Conservation (phyloP, 2,797 vertebrate species). For the Characodon lateralis region DNA sequence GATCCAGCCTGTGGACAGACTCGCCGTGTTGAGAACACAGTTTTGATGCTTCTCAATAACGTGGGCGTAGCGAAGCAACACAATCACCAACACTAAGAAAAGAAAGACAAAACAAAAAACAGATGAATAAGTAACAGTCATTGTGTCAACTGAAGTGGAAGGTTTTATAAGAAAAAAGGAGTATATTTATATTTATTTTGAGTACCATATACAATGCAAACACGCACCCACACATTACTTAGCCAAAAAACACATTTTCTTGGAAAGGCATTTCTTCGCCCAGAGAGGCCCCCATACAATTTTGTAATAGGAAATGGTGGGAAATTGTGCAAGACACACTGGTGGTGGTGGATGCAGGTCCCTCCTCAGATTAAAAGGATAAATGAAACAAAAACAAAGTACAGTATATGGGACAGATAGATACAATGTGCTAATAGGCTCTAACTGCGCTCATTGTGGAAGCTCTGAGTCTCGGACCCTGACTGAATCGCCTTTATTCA, state of each 20-base stretch:
- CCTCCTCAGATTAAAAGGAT: slow-evolving; percentile 36
- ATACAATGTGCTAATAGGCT: slow-evolving; percentile 61
- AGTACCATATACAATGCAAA: slow-evolving; percentile 25
- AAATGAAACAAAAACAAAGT: slow-evolving; percentile 40
- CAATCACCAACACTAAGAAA: slow-evolving; percentile 85
- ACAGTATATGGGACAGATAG: slow-evolving; percentile 59
- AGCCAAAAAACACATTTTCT: slow-evolving; percentile 51
- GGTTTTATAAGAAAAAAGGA: not conserved
- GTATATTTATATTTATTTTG: slow-evolving; percentile 7
- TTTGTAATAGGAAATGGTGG: slow-evolving; percentile 49
- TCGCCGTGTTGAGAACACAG: slow-evolving; percentile 88
- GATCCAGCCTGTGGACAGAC: slow-evolving; percentile 88
- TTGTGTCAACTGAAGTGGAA: not conserved
- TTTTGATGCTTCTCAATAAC: slow-evolving; percentile 88
- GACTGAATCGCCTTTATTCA: slow-evolving; percentile 61
- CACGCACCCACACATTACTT: slow-evolving; percentile 6
- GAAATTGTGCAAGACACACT: slow-evolving; percentile 43
- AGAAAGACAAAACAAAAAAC: slow-evolving; percentile 3
- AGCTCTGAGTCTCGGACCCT: slow-evolving; percentile 41
- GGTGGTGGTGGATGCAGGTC: slow-evolving; percentile 31
- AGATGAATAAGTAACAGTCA: not conserved
- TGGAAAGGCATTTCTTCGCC: slow-evolving; percentile 1
- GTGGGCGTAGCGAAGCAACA: slow-evolving; percentile 86
- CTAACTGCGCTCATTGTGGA: slow-evolving; percentile 68
- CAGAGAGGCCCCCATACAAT: not conserved